Evolutionary conservation across 2,888 invertebrate genomes (phyloP).

Genomic region (Drosophila rubida): DNA sequence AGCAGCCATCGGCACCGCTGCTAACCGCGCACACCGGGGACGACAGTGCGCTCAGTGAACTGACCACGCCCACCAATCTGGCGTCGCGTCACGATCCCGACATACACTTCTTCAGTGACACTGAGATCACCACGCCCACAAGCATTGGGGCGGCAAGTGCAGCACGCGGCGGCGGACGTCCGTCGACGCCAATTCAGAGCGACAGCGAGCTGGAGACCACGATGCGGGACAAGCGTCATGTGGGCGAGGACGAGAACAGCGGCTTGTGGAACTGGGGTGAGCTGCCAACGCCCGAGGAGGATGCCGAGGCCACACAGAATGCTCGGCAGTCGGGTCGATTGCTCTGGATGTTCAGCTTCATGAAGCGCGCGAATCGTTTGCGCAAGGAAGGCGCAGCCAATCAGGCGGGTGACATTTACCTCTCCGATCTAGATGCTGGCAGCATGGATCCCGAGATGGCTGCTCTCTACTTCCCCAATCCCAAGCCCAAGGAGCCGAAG

Average conservation of each 20-base stretch:
- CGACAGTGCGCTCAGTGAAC: conserved; percentile 71
- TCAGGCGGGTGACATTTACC: conserved; percentile 91
- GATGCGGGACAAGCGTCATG: conserved; percentile 84
- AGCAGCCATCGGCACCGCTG: conserved; percentile 72
- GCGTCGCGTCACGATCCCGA: conserved; percentile 86
- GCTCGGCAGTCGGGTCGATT: conserved; percentile 87
- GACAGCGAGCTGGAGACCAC: conserved; percentile 96
- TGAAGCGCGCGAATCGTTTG: conserved; percentile 90
- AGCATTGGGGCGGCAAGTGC: conserved; percentile 88
- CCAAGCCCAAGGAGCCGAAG: conserved; percentile 57
- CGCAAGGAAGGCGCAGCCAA: conserved; percentile 85
- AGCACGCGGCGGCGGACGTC: conserved; percentile 87
- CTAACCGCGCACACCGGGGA: conserved; percentile 70
- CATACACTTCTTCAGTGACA: conserved; percentile 96
- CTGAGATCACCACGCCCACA: conserved; percentile 90
- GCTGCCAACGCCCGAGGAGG: conserved; percentile 87
- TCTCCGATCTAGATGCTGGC: conserved; percentile 94
- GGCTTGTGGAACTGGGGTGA: conserved; percentile 96
- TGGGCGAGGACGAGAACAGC: conserved; percentile 74
- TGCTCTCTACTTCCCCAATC: conserved; percentile 92
- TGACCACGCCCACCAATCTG: conserved; percentile 72
- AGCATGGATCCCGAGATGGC: conserved; percentile 96
- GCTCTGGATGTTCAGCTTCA: conserved; percentile 96
- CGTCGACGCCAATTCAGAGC: conserved; percentile 94
- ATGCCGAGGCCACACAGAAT: conserved; percentile 63